Evolutionary conservation across 2,888 invertebrate genomes (phyloP).

Genomic region (Pachydiplax longipennis): DNA sequence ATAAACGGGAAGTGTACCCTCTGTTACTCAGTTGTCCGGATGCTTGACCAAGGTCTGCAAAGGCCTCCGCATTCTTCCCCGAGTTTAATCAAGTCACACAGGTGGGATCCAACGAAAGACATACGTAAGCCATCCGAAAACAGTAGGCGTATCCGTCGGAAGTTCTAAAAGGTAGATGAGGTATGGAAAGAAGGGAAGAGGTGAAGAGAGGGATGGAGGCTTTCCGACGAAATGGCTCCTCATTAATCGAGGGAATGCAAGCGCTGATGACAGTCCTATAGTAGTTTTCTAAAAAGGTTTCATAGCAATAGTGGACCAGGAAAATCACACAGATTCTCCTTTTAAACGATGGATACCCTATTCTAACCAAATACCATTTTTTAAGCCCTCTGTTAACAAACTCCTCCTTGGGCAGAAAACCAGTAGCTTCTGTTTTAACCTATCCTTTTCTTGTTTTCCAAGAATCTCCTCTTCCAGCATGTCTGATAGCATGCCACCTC

Average conservation of each 20-base stretch:
- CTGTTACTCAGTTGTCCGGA: neutral
- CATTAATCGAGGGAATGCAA: neutral
- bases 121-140: neutral
- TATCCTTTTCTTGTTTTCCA: no score
- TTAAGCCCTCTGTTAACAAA: no score
- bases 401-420: no score
- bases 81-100: neutral
- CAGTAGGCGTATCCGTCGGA: neutral
- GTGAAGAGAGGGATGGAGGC: neutral
- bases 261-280: neutral
- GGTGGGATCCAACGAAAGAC: neutral
- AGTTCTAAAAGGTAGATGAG: neutral
- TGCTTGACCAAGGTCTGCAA: neutral
- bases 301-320: neutral
- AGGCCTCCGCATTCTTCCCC: neutral
- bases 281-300: neutral
- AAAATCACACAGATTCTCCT: no score
- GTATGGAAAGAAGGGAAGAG: neutral
- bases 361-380: no score
- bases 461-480: no score
- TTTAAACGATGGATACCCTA: no score
- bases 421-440: no score
- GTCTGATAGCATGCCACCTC: no score
- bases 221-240: neutral
- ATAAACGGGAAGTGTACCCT: neutral